phyloP scores from a whole-genome alignment of 2,113 vertebrate genomes.

The Struthidea cinerea region DNA sequence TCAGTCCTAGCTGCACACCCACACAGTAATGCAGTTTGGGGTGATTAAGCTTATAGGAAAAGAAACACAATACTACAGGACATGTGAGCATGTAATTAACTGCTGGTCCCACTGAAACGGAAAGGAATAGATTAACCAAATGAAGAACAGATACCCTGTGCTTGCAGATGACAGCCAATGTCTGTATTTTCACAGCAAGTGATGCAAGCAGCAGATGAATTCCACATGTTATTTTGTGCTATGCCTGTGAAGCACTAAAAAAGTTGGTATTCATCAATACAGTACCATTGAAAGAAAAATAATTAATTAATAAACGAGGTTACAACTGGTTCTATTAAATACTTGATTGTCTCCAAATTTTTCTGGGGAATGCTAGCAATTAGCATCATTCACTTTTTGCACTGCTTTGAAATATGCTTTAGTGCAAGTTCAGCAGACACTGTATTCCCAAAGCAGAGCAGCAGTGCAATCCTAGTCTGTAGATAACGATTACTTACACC shows the following conservation, averaged over 20 bases:
- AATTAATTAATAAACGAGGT: neutral
- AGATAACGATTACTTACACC: neutral
- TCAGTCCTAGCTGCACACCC: neutral
- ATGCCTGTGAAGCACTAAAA: neutral
- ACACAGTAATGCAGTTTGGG: neutral
- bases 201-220: neutral
- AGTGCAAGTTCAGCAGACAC: neutral
- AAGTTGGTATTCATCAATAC: neutral
- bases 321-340: neutral
- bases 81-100: neutral
- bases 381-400: neutral
- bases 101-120: neutral
- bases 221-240: neutral
- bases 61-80: neutral
- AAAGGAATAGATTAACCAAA: constrained; percentile 38
- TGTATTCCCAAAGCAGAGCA: neutral
- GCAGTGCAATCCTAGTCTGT: neutral
- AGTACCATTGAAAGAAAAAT: neutral
- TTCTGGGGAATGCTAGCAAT: neutral
- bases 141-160: neutral
- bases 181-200: neutral
- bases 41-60: neutral
- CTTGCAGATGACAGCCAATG: neutral
- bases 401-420: neutral
- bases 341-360: neutral